Evolutionary conservation across 1,140 invertebrate species (phyloP).

Genomic region (Diachasmimorpha longicaudata): DNA sequence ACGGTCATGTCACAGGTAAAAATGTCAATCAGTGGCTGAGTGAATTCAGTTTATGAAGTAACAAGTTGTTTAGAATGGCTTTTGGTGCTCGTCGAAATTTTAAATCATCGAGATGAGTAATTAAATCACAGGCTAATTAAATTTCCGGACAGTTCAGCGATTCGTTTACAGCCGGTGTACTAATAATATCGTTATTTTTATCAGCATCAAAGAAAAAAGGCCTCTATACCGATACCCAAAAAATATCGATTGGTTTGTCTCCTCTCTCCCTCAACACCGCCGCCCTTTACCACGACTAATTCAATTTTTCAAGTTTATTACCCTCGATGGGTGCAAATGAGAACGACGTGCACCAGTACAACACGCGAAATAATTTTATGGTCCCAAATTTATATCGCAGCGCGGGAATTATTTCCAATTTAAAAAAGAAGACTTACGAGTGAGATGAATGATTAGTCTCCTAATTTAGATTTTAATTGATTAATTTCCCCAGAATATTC

Average conservation of each 20-base stretch:
- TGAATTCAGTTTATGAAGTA: neutral
- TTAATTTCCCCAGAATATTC: too few species aligned
- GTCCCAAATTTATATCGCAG: neutral
- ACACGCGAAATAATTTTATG: neutral
- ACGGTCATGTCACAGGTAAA: too few species aligned
- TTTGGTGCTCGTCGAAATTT: neutral
- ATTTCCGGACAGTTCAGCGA: conserved; percentile 16
- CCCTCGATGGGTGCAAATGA: conserved; percentile 32
- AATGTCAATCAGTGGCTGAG: neutral
- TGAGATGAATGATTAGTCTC: too few species aligned
- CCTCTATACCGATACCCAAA: neutral
- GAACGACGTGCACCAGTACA: neutral
- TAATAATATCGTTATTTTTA: conserved; percentile 43
- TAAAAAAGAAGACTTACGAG: too few species aligned
- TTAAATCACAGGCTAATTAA: neutral
- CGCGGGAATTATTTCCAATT: too few species aligned
- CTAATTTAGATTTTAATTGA: too few species aligned
- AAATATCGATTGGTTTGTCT: conserved; percentile 20
- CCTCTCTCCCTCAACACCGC: conserved; percentile 18
- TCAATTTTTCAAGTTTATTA: conserved; percentile 48
- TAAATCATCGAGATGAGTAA: neutral
- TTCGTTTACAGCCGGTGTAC: conserved; percentile 31
- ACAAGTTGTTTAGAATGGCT: neutral
- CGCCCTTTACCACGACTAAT: conserved; percentile 43
- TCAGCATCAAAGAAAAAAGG: conserved; percentile 39